Percentiles rank a stretch among this genome's conserved stretches.
Conservation (phyloP, 2,797 vertebrate species). For the Apogon hyalosoma region DNA sequence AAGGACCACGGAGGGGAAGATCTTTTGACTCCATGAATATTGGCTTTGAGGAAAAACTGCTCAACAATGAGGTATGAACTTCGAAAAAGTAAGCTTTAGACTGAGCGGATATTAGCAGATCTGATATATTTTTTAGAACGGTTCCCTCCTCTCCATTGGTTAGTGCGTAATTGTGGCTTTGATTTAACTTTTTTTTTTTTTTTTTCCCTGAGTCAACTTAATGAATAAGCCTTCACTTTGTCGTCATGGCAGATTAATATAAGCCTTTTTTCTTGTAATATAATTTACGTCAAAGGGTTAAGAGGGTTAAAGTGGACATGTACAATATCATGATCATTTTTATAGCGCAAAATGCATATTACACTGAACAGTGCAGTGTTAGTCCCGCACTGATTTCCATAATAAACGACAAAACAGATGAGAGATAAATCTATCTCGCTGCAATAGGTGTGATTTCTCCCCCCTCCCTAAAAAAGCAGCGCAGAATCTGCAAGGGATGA, state of each 20-base stretch:
- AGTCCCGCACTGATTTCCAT: background rate
- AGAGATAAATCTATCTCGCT: conserved; percentile 17
- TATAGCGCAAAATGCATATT: background rate
- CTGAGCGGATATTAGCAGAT: background rate
- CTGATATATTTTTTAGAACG: background rate
- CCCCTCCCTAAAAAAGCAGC: background rate
- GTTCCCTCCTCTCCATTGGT: background rate
- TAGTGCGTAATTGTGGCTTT: background rate
- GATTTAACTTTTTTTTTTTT: background rate
- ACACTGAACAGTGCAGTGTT: background rate
- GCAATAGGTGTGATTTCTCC: conserved; percentile 14
- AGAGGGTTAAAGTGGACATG: conserved; percentile 45
- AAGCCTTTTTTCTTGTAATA: conserved; percentile 51
- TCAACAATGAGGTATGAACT: conserved; percentile 84
- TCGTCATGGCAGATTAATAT: conserved; percentile 65
- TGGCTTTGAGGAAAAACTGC: conserved; percentile 86
- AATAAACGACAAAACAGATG: background rate
- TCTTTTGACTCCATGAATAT: conserved; percentile 90
- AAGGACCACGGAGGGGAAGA: conserved; percentile 85
- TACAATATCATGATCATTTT: conserved; percentile 9
- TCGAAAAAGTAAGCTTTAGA: background rate
- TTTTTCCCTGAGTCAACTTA: conserved; percentile 25
- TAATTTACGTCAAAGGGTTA: conserved; percentile 63
- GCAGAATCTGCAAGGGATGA: too few relatives aligned
- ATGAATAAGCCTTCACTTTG: conserved; percentile 39